Evolutionary conservation across 2,797 vertebrate genomes (phyloP).

Genomic region (Lagorchestes hirsutus): DNA sequence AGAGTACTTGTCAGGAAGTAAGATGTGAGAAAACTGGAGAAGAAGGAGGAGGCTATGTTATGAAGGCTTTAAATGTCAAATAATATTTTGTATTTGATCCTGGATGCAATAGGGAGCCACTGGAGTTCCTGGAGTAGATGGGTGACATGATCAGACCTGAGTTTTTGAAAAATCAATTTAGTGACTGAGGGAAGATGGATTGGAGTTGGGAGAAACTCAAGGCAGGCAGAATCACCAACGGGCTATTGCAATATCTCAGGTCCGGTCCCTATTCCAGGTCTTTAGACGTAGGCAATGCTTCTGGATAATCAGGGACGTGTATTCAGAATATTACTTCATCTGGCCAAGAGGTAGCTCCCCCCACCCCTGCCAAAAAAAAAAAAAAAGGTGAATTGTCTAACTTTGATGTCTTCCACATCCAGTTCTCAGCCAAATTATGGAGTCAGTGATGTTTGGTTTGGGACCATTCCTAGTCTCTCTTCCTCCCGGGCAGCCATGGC

Average conservation of each 20-base stretch:
- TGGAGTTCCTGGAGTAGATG: neutral
- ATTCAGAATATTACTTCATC: neutral
- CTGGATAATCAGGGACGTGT: neutral
- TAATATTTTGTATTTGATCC: neutral
- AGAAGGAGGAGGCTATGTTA: neutral
- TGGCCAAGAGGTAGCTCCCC: neutral
- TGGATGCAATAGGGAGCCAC: neutral
- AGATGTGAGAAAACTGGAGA: neutral
- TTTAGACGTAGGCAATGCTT: neutral
- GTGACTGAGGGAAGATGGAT: neutral
- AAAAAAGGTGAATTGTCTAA: neutral
- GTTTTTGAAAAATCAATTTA: neutral
- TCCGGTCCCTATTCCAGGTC: neutral
- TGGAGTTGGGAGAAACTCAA: neutral
- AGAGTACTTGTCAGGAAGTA: neutral
- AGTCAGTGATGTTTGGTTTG: neutral
- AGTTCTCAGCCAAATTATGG: neutral
- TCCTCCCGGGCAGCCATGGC: neutral
- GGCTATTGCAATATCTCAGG: neutral
- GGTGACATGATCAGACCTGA: neutral
- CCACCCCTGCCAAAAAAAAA: neutral
- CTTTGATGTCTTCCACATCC: neutral
- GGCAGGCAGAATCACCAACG: neutral
- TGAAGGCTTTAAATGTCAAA: neutral
- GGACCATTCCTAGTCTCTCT: neutral